These are phyloP conservation scores for Drosophila neotestacea DNA, from an alignment of 2,888 invertebrate species.

Conservation along the genomic window DNA sequence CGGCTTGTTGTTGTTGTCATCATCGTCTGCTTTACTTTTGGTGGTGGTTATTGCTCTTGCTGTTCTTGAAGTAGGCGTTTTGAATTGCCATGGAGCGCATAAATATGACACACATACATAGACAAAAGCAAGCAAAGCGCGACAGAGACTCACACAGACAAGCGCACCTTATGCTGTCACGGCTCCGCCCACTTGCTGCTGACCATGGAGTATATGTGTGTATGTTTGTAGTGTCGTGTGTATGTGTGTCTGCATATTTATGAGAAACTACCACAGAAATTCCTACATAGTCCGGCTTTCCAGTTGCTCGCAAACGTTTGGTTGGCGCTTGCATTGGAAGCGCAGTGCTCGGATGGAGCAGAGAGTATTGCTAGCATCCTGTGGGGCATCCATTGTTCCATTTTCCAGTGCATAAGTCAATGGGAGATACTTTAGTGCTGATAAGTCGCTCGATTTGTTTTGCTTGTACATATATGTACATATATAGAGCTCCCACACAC, in stretches of 20 bases:
- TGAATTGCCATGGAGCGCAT: slow-evolving; percentile 79
- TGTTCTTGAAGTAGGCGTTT: slow-evolving; percentile 81
- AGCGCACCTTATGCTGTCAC: slow-evolving; percentile 73
- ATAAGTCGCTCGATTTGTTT: slow-evolving; percentile 79
- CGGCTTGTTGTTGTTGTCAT: slow-evolving; percentile 19
- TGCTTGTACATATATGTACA: slow-evolving; percentile 45
- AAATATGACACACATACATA: slow-evolving; percentile 67
- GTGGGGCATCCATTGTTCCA: slow-evolving; percentile 76
- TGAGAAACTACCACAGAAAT: slow-evolving; percentile 71
- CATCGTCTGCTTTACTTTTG: slow-evolving; percentile 33
- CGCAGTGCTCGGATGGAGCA: slow-evolving; percentile 1
- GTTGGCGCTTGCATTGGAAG: slow-evolving; percentile 68
- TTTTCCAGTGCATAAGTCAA: slow-evolving; percentile 81
- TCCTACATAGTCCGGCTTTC: slow-evolving; percentile 65
- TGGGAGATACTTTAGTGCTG: slow-evolving; percentile 77
- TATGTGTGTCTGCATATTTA: slow-evolving; percentile 65
- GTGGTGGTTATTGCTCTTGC: slow-evolving; percentile 59
- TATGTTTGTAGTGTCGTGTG: slow-evolving; percentile 26
- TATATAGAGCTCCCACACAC: slow-evolving; percentile 27
- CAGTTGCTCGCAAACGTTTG: slow-evolving; percentile 67
- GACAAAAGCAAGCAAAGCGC: slow-evolving; percentile 31
- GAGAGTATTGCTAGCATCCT: slow-evolving; percentile 23
- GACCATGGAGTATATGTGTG: slow-evolving; percentile 43
- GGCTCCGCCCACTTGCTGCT: slow-evolving; percentile 84
- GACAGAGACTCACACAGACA: slow-evolving; percentile 44